These are phyloP conservation scores for Hippoglossus hippoglossus DNA, from an alignment of 2,797 vertebrate species.

Conservation along the genomic window DNA sequence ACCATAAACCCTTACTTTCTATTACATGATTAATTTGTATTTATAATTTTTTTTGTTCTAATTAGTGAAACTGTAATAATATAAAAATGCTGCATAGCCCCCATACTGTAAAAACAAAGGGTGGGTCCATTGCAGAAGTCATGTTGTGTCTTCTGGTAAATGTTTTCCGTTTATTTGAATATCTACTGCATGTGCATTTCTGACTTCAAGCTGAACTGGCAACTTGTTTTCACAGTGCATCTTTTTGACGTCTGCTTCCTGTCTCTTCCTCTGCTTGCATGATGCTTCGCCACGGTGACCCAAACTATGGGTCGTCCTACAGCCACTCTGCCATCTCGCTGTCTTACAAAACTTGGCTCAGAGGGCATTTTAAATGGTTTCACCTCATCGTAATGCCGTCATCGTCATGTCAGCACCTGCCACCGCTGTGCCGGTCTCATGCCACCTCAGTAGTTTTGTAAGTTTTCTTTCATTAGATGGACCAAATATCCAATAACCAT, in stretches of 20 bases:
- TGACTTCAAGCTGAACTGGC: slow-evolving; percentile 35
- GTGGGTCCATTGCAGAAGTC: not conserved
- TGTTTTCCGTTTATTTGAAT: slow-evolving; percentile 2
- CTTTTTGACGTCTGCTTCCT: slow-evolving; percentile 55
- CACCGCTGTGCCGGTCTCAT: slow-evolving; percentile 50
- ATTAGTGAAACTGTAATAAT: not conserved
- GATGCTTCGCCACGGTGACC: slow-evolving; percentile 56
- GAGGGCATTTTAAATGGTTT: slow-evolving; percentile 63
- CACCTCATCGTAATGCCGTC: slow-evolving; percentile 62
- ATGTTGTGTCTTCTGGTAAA: not conserved
- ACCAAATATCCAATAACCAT: not conserved
- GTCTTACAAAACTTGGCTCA: slow-evolving; percentile 64
- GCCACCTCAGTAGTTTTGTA: slow-evolving; percentile 65
- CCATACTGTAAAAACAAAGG: not conserved
- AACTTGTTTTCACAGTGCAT: slow-evolving; percentile 48
- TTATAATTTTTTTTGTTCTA: slow-evolving; percentile 8
- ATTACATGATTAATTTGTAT: not conserved
- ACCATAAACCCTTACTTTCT: not conserved
- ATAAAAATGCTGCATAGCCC: too few relatives aligned
- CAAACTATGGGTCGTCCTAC: slow-evolving; percentile 57
- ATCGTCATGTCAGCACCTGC: slow-evolving; percentile 51
- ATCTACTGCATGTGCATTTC: slow-evolving; percentile 9
- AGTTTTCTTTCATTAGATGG: slow-evolving; percentile 50
- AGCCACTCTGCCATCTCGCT: slow-evolving; percentile 58
- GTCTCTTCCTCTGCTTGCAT: slow-evolving; percentile 70